These are phyloP conservation scores for Argyresthia goedartella DNA, from an alignment of 2,888 invertebrate genomes.

Conservation along the genomic window DNA sequence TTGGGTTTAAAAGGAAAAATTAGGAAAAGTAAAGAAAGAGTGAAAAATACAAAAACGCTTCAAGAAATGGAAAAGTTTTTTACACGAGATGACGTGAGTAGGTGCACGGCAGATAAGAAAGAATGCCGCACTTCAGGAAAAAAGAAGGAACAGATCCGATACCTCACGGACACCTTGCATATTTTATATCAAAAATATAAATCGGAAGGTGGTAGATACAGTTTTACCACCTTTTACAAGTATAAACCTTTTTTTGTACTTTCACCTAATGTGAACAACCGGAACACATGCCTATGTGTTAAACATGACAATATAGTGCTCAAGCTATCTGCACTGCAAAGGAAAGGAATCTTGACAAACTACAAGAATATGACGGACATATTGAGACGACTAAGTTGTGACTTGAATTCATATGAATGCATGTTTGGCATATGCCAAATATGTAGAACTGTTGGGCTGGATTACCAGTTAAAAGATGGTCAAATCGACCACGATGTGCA, in stretches of 20 bases:
- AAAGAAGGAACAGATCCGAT: background rate
- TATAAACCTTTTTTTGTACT: conserved; percentile 3
- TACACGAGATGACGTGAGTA: background rate
- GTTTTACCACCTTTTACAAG: conserved; percentile 2
- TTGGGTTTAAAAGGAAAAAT: background rate
- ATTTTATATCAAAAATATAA: background rate
- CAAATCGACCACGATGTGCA: background rate
- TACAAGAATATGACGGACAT: background rate
- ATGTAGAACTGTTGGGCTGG: background rate
- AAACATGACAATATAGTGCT: background rate
- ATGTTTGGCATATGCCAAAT: background rate
- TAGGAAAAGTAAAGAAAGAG: background rate
- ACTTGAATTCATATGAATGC: background rate
- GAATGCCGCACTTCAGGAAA: background rate
- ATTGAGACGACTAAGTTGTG: background rate
- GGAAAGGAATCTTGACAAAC: background rate
- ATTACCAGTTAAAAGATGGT: background rate
- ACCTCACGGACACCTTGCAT: background rate
- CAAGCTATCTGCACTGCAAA: background rate
- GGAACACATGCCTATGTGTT: background rate
- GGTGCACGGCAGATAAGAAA: background rate
- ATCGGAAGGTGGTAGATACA: background rate
- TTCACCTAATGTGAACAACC: background rate
- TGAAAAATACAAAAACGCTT: background rate
- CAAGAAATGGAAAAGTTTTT: background rate